Evolutionary conservation across 2,888 invertebrate species (phyloP).

Genomic region (Julus scanicus): DNA sequence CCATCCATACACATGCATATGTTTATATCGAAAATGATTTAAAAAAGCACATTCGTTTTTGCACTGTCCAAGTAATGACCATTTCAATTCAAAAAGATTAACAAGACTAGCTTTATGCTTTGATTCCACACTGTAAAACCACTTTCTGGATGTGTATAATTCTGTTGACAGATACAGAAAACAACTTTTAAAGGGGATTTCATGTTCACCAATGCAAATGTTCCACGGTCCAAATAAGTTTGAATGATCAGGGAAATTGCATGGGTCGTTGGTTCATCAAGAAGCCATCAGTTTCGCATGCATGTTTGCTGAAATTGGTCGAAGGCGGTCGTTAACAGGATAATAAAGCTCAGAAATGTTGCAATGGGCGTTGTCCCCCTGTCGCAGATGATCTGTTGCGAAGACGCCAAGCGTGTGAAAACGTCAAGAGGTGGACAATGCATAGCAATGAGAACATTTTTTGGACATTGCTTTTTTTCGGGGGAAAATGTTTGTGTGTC

Average conservation of each 20-base stretch:
- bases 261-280: not conserved
- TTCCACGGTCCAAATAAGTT: not conserved
- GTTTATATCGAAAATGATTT: too few species aligned
- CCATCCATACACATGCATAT: too few species aligned
- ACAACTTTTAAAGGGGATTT: too few species aligned
- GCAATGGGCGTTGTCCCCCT: slow-evolving; percentile 5
- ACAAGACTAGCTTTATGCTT: too few species aligned
- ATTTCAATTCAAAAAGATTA: too few species aligned
- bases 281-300: not conserved
- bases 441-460: not conserved
- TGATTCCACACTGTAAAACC: too few species aligned
- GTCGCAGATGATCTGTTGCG: not conserved
- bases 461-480: not conserved
- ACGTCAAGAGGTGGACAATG: slow-evolving; percentile 18
- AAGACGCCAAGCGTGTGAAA: not conserved
- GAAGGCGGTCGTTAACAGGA: slow-evolving; percentile 13
- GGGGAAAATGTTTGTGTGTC: not conserved
- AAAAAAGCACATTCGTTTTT: too few species aligned
- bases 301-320: not conserved
- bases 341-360: not conserved
- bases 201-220: not conserved
- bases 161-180: too few species aligned
- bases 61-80: too few species aligned
- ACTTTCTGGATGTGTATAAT: too few species aligned
- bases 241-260: not conserved